Evolutionary conservation across 2,888 invertebrate species (phyloP).

Genomic region (Drosophila testacea): DNA sequence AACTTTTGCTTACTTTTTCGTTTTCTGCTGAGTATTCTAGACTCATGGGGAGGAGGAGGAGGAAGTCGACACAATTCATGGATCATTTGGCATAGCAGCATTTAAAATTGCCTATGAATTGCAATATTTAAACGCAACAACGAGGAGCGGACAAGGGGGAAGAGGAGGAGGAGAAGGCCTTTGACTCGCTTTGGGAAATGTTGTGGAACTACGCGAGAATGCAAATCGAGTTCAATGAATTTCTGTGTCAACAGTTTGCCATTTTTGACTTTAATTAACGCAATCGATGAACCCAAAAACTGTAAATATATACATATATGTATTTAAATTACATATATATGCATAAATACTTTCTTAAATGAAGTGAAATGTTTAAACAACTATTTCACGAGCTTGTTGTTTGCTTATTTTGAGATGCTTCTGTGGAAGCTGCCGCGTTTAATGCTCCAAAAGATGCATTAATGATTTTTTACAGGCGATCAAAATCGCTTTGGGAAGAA

Average conservation of each 20-base stretch:
- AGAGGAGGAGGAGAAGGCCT: constrained; percentile 32
- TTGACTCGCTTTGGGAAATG: constrained; percentile 50
- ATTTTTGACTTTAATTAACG: constrained; percentile 32
- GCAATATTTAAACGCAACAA: constrained; percentile 12
- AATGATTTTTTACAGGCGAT: constrained; percentile 37
- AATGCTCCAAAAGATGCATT: constrained; percentile 35
- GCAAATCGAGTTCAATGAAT: constrained; percentile 72
- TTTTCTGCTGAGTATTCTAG: constrained; percentile 35
- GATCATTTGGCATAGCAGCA: constrained; percentile 62
- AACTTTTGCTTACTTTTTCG: constrained; percentile 18
- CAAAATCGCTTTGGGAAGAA: constrained; percentile 23
- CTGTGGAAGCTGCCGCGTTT: constrained; percentile 14
- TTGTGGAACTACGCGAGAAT: constrained; percentile 32
- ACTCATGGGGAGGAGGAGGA: constrained; percentile 6
- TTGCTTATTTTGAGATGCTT: constrained; percentile 1
- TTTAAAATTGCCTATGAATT: constrained; percentile 21
- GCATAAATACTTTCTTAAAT: constrained; percentile 33
- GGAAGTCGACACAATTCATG: constrained; percentile 54
- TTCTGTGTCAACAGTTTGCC: constrained; percentile 70
- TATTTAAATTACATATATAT: neutral
- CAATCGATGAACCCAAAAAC: constrained; percentile 55
- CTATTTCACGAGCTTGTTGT: neutral
- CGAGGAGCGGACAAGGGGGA: neutral
- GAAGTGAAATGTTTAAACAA: constrained; percentile 52
- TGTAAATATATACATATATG: no score